These are phyloP conservation scores for Mamestra brassicae DNA, from an alignment of 2,888 invertebrate genomes.

Conservation along the genomic window DNA sequence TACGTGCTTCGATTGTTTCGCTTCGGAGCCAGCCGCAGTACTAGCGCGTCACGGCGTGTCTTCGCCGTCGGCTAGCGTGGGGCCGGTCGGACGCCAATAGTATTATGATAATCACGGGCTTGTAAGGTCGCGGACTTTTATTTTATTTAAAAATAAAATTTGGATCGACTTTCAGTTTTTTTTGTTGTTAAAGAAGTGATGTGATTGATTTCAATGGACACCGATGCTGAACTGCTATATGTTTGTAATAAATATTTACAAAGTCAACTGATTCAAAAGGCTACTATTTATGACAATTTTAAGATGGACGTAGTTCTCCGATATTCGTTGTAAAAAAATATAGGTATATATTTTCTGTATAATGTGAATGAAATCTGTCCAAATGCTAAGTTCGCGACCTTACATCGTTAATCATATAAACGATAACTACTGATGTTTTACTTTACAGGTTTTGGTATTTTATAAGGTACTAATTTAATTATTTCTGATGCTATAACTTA, in stretches of 20 bases:
- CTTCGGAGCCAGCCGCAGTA: slow-evolving; percentile 87
- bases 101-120: slow-evolving; percentile 41
- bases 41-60: slow-evolving; percentile 78
- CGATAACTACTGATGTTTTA: slow-evolving; percentile 33
- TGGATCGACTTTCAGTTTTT: not conserved
- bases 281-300: not conserved
- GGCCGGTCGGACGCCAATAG: slow-evolving; percentile 56
- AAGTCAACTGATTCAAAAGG: slow-evolving; percentile 7
- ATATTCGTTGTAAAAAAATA: slow-evolving; percentile 3
- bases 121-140: slow-evolving; percentile 29
- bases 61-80: slow-evolving; percentile 47
- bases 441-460: slow-evolving; percentile 57
- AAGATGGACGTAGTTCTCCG: not conserved
- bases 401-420: slow-evolving; percentile 10
- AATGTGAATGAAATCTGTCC: slow-evolving; percentile 2
- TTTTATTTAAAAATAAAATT: not conserved
- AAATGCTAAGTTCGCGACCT: slow-evolving; percentile 27
- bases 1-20: slow-evolving; percentile 93
- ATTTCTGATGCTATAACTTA: slow-evolving; percentile 53
- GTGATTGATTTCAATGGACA: not conserved
- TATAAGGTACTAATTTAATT: slow-evolving; percentile 52
- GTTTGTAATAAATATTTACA: not conserved
- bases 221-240: slow-evolving; percentile 8
- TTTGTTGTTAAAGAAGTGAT: slow-evolving; percentile 6
- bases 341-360: slow-evolving; percentile 3